A percentile compares a stretch with the other conserved stretches of the same genome.
These are phyloP conservation scores for Malacoraja senta DNA, from an alignment of 2,797 vertebrate genomes.

Conservation along the genomic window DNA sequence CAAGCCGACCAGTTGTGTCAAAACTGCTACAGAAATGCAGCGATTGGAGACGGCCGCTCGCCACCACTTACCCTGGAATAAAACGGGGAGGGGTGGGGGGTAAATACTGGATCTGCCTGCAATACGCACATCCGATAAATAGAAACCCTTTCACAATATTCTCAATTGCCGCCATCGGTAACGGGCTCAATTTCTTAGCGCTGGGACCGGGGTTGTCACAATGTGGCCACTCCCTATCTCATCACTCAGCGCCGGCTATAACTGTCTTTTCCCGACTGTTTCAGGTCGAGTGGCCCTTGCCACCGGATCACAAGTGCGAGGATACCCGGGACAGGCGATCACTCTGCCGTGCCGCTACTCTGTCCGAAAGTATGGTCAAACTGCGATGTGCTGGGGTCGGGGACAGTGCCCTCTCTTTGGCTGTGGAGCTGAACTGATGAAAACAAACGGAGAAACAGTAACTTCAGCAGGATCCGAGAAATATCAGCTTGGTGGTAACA, in stretches of 20 bases:
- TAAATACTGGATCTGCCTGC: too few species aligned
- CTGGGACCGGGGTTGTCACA: background rate
- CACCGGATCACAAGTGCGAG: conserved; percentile 30
- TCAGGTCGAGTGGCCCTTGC: background rate
- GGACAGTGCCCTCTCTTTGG: conserved; percentile 50
- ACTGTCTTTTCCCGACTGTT: background rate
- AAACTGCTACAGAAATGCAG: too few species aligned
- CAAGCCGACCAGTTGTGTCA: too few species aligned
- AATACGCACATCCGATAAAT: too few species aligned
- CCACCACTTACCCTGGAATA: too few species aligned
- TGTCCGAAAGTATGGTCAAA: background rate
- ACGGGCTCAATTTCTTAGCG: background rate
- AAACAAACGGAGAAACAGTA: too few species aligned
- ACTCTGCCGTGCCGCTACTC: conserved; percentile 60
- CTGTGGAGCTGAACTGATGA: conserved; percentile 56
- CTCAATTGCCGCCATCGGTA: background rate
- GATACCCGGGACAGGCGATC: conserved; percentile 56
- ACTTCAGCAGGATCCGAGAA: too few species aligned
- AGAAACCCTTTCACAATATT: too few species aligned
- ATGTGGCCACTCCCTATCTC: background rate
- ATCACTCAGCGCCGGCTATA: background rate
- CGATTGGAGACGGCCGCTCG: too few species aligned
- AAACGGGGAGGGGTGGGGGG: too few species aligned
- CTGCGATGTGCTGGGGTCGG: conserved; percentile 64
- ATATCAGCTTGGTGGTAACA: too few species aligned